Evolutionary conservation across 53 echinoderm and acorn worm genomes (phyloP).

Genomic region (Paelopatides confundens): DNA sequence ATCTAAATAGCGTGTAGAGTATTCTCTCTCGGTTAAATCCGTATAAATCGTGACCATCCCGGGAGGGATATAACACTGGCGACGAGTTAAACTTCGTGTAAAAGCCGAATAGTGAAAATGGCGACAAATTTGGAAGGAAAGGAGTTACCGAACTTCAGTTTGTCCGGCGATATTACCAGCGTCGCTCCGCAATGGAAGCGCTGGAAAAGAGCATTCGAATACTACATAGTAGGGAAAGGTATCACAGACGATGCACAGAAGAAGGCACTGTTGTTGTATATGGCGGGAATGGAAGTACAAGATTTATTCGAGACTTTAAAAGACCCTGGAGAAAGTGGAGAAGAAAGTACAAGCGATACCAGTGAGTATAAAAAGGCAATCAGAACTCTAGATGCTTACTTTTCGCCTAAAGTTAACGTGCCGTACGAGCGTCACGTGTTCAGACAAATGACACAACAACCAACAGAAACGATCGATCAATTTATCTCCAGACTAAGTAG

Average conservation of each 20-base stretch:
- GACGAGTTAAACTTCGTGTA: no score
- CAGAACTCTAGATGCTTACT: neutral
- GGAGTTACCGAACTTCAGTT: no score
- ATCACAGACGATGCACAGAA: neutral
- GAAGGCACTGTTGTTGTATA: conserved; percentile 27
- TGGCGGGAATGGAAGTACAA: conserved; percentile 44
- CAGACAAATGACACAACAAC: neutral
- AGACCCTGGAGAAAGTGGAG: neutral
- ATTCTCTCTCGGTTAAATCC: no score
- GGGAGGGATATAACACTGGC: no score
- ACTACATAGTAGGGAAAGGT: conserved; percentile 9
- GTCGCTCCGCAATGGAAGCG: conserved; percentile 15
- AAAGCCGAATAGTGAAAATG: no score
- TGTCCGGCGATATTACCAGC: neutral
- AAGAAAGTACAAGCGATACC: neutral
- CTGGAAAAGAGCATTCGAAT: conserved; percentile 25
- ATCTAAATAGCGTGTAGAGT: no score
- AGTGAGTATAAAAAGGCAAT: neutral
- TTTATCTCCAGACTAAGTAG: neutral
- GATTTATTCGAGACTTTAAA: neutral
- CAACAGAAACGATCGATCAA: no score
- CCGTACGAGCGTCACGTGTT: neutral
- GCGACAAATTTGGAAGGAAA: no score
- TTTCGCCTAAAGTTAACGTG: no score
- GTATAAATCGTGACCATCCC: no score